Conservation (phyloP, 2,888 invertebrate genomes). For the Epiperipatus broadwayi region DNA sequence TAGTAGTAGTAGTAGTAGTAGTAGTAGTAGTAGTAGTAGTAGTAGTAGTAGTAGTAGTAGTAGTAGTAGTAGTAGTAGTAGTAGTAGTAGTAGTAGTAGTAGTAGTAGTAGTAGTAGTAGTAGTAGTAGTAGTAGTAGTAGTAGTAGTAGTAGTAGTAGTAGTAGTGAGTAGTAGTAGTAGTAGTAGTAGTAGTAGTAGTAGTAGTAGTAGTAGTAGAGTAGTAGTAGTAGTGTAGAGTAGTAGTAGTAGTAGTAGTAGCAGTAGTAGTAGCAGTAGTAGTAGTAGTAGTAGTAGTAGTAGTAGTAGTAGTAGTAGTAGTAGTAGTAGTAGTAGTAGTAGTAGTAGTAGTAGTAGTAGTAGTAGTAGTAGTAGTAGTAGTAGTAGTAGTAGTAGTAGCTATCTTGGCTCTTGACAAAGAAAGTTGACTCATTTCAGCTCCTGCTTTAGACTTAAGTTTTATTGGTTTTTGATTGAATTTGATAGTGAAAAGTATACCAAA, state of each 20-base stretch:
- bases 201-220: too few relatives aligned
- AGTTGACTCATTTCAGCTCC: too few relatives aligned
- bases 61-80: slow-evolving; percentile 3
- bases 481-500: too few relatives aligned
- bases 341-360: slow-evolving; percentile 3
- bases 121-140: slow-evolving; percentile 3
- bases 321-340: slow-evolving; percentile 3
- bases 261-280: slow-evolving; percentile 3
- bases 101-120: slow-evolving; percentile 3
- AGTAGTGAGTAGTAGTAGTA: too few relatives aligned
- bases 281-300: slow-evolving; percentile 3
- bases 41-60: slow-evolving; percentile 3
- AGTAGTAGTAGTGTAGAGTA: slow-evolving; percentile 1
- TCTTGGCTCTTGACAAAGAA: too few relatives aligned
- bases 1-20: slow-evolving; percentile 3
- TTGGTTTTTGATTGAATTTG: too few relatives aligned
- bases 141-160: slow-evolving; percentile 3
- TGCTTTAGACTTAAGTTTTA: too few relatives aligned
- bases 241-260: slow-evolving; percentile 3
- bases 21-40: slow-evolving; percentile 1
- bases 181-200: slow-evolving; percentile 3
- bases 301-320: slow-evolving; percentile 3
- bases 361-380: slow-evolving; percentile 3
- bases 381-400: not conserved
- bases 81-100: slow-evolving; percentile 3